Evolutionary conservation across 2,888 invertebrate species (phyloP), one percentile per base, ranked within the genome.

Genomic region (Venusia cambrica): DNA sequence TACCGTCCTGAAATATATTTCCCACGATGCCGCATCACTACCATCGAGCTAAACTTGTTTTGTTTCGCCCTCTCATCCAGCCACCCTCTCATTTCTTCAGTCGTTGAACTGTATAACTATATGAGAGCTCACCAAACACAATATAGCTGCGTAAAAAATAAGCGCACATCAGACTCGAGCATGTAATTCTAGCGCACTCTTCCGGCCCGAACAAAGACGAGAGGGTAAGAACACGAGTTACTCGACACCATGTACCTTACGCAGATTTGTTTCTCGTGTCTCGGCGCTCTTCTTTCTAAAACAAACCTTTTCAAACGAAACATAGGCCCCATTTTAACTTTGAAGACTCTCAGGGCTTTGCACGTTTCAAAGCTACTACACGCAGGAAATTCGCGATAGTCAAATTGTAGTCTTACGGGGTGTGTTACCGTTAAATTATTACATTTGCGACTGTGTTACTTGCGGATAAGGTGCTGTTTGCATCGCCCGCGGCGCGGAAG

Each of bases 201-300:
- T 87, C 87, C 87, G 87, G 78, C 76, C 70, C 76, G 79, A 81
- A 87, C 87, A 87, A 87, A 85, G 78, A 77, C 80, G 83, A 77
- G 85, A 84, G 87, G 84, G 85, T 83, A 85, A 84, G 84, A 83
- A 87, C 87, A 84, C 84, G 87, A 85, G 85, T 87, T 84, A 87
- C 84, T 83, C 85, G 84, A 87, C 87, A 85, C 87, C 83, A 79
- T 64, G 78, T 76, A 75, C 83, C 83, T 81, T 76, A 84, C 84
- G 80, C 87, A 84, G 85, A 85, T 85, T 87, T 85, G 85, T 84
- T 85, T 85, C 83, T 78, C 79, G 67, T 72, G 60, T 68, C 71
- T 63, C 62, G 51, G 45, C 51, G 17, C 47, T 34, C 47, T 47
- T 17, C 69, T 62, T 50, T 54, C 67, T 45, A 80, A 74, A 75